Conservation (phyloP, 1,140 invertebrate species). For the Diachasmimorpha longicaudata region DNA sequence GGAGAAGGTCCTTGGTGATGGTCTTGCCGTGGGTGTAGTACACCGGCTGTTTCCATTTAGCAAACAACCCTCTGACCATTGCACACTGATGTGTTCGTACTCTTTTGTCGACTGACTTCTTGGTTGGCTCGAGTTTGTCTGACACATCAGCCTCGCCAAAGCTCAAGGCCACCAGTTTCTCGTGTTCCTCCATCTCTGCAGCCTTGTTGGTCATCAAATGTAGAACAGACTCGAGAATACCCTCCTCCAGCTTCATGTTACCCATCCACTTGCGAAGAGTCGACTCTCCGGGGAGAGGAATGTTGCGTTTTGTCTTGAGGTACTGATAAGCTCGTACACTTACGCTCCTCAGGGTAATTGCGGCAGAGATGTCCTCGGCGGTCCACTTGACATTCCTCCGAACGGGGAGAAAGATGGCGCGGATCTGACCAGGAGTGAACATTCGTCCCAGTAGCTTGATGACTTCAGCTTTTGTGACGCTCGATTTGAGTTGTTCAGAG, state of each 20-base stretch:
- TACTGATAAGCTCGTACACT: background rate
- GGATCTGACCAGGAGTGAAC: background rate
- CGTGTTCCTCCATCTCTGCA: background rate
- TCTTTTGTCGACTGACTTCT: background rate
- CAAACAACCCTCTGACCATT: background rate
- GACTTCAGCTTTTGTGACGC: background rate
- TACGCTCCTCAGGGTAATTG: background rate
- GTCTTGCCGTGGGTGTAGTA: background rate
- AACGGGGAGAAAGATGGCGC: background rate
- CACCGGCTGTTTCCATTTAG: background rate
- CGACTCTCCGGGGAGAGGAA: background rate
- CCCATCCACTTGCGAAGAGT: background rate
- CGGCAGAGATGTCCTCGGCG: background rate
- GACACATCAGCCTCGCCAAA: background rate
- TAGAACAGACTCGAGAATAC: background rate
- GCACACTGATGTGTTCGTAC: background rate
- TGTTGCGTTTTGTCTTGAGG: background rate
- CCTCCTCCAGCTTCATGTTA: background rate
- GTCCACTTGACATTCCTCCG: background rate
- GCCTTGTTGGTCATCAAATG: background rate
- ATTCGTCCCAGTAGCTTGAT: background rate
- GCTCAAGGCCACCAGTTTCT: background rate
- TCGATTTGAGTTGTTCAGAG: background rate
- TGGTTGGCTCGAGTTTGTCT: background rate
- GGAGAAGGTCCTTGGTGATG: background rate